phyloP scores from a whole-genome alignment of 2,113 vertebrate species.

The Nibea coibor region DNA sequence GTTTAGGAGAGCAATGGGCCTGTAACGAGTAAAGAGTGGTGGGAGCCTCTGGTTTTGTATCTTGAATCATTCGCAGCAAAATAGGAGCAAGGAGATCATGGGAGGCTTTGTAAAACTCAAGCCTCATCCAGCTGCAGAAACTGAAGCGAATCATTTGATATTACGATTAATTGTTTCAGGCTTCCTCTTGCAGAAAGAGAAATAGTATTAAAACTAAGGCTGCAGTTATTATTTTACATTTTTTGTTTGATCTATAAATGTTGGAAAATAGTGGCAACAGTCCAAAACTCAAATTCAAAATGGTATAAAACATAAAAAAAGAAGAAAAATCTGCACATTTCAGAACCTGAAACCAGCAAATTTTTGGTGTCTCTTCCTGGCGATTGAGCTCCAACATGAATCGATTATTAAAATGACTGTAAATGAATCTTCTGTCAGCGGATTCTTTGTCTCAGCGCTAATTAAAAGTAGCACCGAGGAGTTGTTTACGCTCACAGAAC shows the following conservation, averaged over 20 bases:
- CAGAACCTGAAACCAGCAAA: not conserved
- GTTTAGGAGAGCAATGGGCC: too few species aligned
- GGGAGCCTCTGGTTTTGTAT: too few species aligned
- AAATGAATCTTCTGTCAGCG: not conserved
- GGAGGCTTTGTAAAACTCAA: too few species aligned
- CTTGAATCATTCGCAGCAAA: too few species aligned
- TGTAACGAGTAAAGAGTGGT: too few species aligned
- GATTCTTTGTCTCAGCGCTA: not conserved
- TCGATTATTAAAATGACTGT: not conserved
- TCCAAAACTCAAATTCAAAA: not conserved
- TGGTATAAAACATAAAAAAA: not conserved
- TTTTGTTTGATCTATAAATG: not conserved
- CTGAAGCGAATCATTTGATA: not conserved
- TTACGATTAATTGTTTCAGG: not conserved
- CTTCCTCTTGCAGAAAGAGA: not conserved
- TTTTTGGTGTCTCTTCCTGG: not conserved
- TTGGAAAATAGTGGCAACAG: not conserved
- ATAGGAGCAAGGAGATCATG: too few species aligned
- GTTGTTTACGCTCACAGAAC: slow-evolving; percentile 1
- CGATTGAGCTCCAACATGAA: not conserved
- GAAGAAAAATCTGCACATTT: not conserved
- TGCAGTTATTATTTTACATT: not conserved
- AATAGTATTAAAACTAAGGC: not conserved
- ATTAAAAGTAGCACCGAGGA: slow-evolving; percentile 34
- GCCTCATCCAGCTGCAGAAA: too few species aligned